Evolutionary conservation across 2,113 vertebrate genomes (phyloP).

Genomic region (Lophius piscatorius): DNA sequence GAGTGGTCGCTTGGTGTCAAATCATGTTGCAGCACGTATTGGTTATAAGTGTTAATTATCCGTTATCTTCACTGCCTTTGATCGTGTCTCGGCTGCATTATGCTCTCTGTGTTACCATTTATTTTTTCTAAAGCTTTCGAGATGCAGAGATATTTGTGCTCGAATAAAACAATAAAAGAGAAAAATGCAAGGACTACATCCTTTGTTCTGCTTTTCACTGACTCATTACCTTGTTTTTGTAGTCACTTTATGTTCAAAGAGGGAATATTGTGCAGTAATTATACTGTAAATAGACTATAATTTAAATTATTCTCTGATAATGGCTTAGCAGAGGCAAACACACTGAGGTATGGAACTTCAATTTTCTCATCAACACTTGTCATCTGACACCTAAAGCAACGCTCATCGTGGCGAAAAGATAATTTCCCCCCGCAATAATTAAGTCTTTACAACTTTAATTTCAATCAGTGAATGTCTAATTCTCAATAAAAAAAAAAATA

Average conservation of each 20-base stretch:
- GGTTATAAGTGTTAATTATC: slow-evolving; percentile 19
- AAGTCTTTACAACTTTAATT: slow-evolving; percentile 4
- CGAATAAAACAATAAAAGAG: neutral
- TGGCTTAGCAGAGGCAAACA: slow-evolving; percentile 44
- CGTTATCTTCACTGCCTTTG: slow-evolving; percentile 17
- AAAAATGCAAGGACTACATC: neutral
- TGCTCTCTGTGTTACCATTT: neutral
- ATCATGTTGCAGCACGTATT: slow-evolving; percentile 25
- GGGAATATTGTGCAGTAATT: slow-evolving; percentile 60
- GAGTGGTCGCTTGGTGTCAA: slow-evolving; percentile 14
- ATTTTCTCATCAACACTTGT: slow-evolving; percentile 28
- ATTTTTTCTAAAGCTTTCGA: slow-evolving; percentile 6
- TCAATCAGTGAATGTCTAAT: neutral
- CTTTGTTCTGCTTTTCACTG: slow-evolving; percentile 11
- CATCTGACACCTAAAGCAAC: slow-evolving; percentile 14
- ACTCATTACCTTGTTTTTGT: slow-evolving; percentile 34
- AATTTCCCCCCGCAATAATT: slow-evolving; percentile 6
- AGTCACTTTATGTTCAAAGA: slow-evolving; percentile 20
- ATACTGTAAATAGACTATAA: slow-evolving; percentile 50
- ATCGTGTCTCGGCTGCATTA: slow-evolving; percentile 5
- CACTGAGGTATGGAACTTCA: slow-evolving; percentile 1
- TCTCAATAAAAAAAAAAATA: neutral
- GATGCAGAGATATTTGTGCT: neutral
- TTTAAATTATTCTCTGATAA: slow-evolving; percentile 61
- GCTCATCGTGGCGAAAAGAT: slow-evolving; percentile 11